Percentiles rank a stretch among this genome's conserved stretches.
These are phyloP conservation scores for Rhamphomyia laevipes DNA, from an alignment of 2,888 invertebrate species.

Conservation along the genomic window DNA sequence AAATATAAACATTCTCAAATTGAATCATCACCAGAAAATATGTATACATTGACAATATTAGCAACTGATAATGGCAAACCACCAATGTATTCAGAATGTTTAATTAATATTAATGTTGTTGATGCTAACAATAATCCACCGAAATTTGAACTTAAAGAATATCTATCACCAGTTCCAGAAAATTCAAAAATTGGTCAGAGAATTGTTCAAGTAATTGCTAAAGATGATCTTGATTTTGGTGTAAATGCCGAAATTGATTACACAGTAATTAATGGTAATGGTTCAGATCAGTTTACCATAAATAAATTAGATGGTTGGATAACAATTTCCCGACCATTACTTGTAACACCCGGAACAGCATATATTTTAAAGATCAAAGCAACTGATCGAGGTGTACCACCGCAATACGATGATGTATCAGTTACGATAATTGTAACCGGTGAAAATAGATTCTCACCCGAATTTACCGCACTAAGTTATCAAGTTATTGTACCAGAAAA, in stretches of 20 bases:
- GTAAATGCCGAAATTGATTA: conserved; percentile 85
- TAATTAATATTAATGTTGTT: conserved; percentile 76
- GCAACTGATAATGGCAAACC: conserved; percentile 94
- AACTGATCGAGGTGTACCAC: conserved; percentile 77
- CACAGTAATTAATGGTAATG: conserved; percentile 60
- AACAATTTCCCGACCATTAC: conserved; percentile 46
- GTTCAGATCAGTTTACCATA: conserved; percentile 59
- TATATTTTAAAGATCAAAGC: conserved; percentile 63
- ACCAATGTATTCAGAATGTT: conserved; percentile 79
- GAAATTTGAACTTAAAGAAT: conserved; percentile 60
- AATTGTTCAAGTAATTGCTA: conserved; percentile 60
- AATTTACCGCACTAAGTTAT: conserved; percentile 72
- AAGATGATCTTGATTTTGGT: conserved; percentile 69
- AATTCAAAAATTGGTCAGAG: conserved; percentile 58
- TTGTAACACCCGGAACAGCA: conserved; percentile 44
- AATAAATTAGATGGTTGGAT: conserved; percentile 75
- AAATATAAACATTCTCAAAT: conserved; percentile 72
- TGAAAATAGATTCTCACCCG: conserved; percentile 68
- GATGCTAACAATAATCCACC: conserved; percentile 90
- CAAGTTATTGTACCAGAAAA: conserved; percentile 88
- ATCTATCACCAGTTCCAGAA: conserved; percentile 72
- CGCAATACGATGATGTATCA: conserved; percentile 63
- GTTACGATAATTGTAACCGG: conserved; percentile 72
- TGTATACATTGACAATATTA: conserved; percentile 75
- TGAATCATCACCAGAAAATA: conserved; percentile 77